Evolutionary conservation across 2,113 vertebrate species (phyloP).

Genomic region (Charina bottae): DNA sequence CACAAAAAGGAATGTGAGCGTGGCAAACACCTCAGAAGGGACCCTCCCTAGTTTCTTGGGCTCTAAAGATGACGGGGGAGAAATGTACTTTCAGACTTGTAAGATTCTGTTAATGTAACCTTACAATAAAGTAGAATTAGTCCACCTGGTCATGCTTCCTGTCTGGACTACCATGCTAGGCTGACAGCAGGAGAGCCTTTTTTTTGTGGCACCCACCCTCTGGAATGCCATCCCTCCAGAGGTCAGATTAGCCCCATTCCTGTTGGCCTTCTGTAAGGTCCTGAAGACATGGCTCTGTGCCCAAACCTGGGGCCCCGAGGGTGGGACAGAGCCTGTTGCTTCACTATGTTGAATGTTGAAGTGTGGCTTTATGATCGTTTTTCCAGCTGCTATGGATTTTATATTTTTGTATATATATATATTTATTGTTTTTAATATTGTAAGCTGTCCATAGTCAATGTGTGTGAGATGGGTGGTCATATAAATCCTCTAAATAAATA

Average conservation of each 20-base stretch:
- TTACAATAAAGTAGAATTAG: neutral
- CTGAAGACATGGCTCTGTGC: neutral
- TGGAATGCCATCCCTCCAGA: neutral
- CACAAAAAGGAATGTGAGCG: neutral
- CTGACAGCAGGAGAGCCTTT: neutral
- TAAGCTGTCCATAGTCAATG: neutral
- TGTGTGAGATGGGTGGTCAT: neutral
- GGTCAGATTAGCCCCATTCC: neutral
- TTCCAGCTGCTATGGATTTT: neutral
- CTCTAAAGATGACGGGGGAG: neutral
- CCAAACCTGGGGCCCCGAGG: neutral
- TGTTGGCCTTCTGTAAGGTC: neutral
- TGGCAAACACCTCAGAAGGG: neutral
- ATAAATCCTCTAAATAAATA: neutral
- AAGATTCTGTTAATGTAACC: neutral
- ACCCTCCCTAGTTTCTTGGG: neutral
- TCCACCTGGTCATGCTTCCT: neutral
- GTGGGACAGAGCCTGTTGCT: neutral
- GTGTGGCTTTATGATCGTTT: neutral
- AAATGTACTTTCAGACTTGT: neutral
- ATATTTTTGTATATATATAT: neutral
- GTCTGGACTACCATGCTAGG: neutral
- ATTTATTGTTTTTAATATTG: neutral
- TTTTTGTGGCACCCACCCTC: neutral
- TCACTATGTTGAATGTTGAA: neutral